Percentiles rank a stretch among this genome's conserved stretches.
These are phyloP conservation scores for Drosophila pseudoananassae DNA, from an alignment of 1,140 invertebrate species.

Conservation along the genomic window DNA sequence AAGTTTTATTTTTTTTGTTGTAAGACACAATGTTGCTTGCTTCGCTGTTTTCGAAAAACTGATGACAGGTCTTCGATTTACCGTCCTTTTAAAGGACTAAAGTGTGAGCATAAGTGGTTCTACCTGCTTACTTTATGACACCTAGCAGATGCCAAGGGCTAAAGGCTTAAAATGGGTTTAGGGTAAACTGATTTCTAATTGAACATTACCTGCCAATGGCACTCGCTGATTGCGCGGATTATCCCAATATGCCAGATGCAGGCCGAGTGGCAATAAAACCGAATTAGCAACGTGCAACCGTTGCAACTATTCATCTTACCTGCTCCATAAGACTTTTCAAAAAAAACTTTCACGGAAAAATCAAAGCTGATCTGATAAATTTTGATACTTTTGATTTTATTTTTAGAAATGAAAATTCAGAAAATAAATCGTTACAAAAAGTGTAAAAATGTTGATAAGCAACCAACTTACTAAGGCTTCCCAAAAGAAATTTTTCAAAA, in stretches of 20 bases:
- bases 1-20: background rate
- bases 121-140: background rate
- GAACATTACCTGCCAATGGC: conserved; percentile 28
- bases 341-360: background rate
- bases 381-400: background rate
- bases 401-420: background rate
- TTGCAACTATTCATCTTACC: background rate
- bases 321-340: background rate
- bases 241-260: conserved; percentile 36
- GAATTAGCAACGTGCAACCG: background rate
- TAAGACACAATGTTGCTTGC: conserved; percentile 3
- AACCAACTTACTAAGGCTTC: background rate
- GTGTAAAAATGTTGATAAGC: background rate
- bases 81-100: conserved; percentile 40
- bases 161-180: background rate
- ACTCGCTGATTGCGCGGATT: conserved; percentile 25
- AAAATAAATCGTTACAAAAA: background rate
- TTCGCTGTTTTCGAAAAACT: conserved; percentile 27
- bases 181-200: conserved; percentile 30
- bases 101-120: background rate
- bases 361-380: background rate
- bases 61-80: conserved; percentile 7
- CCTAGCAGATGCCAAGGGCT: background rate
- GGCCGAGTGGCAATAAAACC: conserved; percentile 15
- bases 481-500: too few relatives aligned